Percentiles rank a stretch among this genome's conserved stretches.
These are phyloP conservation scores for Scatophagus argus DNA, from an alignment of 2,113 vertebrate species.

Conservation along the genomic window DNA sequence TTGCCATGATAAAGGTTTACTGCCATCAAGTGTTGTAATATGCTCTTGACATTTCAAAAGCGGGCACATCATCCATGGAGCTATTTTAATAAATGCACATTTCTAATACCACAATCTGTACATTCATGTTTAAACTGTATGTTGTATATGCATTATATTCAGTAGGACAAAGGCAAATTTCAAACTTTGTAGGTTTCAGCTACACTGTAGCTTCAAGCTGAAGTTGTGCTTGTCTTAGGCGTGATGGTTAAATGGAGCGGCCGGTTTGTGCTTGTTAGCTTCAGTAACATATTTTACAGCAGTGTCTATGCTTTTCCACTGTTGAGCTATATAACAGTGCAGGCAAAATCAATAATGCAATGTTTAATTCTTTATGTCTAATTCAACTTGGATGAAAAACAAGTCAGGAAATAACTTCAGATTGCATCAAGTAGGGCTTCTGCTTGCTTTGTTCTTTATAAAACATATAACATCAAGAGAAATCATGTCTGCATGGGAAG, in stretches of 20 bases:
- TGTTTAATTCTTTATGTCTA: slow-evolving; percentile 68
- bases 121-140: not conserved
- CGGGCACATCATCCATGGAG: slow-evolving; percentile 7
- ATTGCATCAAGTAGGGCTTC: slow-evolving; percentile 54
- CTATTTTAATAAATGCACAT: slow-evolving; percentile 14
- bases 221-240: not conserved
- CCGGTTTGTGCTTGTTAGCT: slow-evolving; percentile 6
- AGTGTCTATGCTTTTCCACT: slow-evolving; percentile 23
- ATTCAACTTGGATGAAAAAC: slow-evolving; percentile 41
- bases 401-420: slow-evolving; percentile 48
- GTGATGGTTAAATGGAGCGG: not conserved
- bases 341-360: slow-evolving; percentile 60
- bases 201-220: slow-evolving; percentile 11
- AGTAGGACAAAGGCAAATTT: not conserved
- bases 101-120: not conserved
- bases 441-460: slow-evolving; percentile 49
- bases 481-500: not conserved
- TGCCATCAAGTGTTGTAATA: slow-evolving; percentile 47
- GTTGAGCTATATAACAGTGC: slow-evolving; percentile 4
- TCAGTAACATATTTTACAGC: not conserved
- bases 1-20: slow-evolving; percentile 33
- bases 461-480: not conserved
- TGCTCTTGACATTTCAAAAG: slow-evolving; percentile 44
- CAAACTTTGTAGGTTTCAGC: slow-evolving; percentile 14
- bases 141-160: slow-evolving; percentile 2